phyloP scores from a whole-genome alignment of 2,113 vertebrate species.

The Strix uralensis region DNA sequence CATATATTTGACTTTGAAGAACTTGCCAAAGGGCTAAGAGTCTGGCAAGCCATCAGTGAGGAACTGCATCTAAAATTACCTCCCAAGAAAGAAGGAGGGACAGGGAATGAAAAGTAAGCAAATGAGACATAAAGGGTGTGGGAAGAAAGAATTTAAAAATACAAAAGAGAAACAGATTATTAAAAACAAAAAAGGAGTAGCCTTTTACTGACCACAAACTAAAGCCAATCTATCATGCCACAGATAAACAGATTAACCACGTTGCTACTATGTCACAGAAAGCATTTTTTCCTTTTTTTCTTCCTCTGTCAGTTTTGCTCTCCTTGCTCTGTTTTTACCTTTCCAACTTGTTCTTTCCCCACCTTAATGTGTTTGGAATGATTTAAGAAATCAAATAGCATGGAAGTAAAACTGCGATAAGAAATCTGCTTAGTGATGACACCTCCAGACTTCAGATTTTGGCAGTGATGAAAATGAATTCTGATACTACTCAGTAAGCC shows the following conservation, averaged over 20 bases:
- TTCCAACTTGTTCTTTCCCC: background rate
- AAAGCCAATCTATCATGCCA: background rate
- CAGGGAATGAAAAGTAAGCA: background rate
- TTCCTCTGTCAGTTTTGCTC: background rate
- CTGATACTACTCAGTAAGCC: background rate
- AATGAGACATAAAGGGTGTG: background rate
- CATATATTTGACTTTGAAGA: background rate
- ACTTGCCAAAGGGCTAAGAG: background rate
- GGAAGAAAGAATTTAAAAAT: background rate
- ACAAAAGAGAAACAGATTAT: background rate
- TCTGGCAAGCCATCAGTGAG: background rate
- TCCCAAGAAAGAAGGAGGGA: background rate
- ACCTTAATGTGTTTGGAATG: background rate
- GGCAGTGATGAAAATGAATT: constrained; percentile 16
- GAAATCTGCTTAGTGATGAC: background rate
- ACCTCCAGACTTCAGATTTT: constrained; percentile 12
- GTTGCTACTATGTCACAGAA: background rate
- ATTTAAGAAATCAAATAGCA: constrained; percentile 19
- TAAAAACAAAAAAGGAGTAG: background rate
- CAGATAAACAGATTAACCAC: background rate
- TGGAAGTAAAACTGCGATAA: constrained; percentile 19
- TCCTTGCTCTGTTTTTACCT: background rate
- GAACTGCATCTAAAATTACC: background rate
- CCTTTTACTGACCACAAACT: background rate
- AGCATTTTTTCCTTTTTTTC: background rate